phyloP scores from a whole-genome alignment of 2,113 vertebrate genomes.

The Melanocharis versteri region DNA sequence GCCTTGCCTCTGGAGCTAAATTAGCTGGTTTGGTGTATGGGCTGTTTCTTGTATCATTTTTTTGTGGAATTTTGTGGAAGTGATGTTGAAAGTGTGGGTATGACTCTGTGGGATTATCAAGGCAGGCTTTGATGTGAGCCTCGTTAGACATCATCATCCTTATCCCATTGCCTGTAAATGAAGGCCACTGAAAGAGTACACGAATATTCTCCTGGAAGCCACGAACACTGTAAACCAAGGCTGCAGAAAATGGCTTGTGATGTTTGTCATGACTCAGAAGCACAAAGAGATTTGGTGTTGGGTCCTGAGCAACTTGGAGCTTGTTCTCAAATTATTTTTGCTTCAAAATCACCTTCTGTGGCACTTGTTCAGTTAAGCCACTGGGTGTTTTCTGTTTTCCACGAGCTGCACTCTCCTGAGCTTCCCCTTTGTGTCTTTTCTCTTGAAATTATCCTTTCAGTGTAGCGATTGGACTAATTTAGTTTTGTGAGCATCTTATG shows the following conservation, averaged over 20 bases:
- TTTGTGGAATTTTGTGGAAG: not conserved
- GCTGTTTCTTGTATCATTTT: not conserved
- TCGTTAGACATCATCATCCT: not conserved
- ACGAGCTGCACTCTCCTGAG: not conserved
- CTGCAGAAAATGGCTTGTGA: not conserved
- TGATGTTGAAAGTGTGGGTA: not conserved
- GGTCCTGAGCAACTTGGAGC: not conserved
- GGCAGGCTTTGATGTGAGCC: not conserved
- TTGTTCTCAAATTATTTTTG: not conserved
- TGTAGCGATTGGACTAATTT: not conserved
- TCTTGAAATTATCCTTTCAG: not conserved
- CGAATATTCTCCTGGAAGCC: accelerated
- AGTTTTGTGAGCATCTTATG: not conserved
- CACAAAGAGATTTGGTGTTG: not conserved
- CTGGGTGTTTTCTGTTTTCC: not conserved
- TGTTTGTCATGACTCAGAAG: not conserved
- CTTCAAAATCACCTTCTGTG: not conserved
- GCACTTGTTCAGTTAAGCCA: not conserved
- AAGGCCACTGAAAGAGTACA: not conserved
- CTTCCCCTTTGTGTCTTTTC: not conserved
- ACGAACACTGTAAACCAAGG: not conserved
- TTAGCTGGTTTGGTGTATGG: not conserved
- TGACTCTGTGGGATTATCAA: not conserved
- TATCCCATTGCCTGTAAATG: not conserved
- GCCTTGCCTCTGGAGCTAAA: not conserved